These are phyloP conservation scores for Oreochromis grahami DNA, from an alignment of 2,797 vertebrate genomes.

Conservation along the genomic window DNA sequence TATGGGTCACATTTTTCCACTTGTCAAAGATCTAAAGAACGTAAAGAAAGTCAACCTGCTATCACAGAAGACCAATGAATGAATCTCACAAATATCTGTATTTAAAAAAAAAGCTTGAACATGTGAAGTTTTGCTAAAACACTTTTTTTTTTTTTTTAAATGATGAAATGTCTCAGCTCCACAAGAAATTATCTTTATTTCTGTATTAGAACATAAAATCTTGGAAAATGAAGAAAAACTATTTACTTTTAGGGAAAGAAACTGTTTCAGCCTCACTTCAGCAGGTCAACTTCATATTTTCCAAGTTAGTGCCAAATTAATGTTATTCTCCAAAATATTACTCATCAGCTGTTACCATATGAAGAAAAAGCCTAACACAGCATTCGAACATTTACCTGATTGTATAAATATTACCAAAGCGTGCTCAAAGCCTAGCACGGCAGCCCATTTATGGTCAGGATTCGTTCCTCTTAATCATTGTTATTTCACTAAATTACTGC, in stretches of 20 bases:
- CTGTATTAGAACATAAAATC: neutral
- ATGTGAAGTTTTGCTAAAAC: neutral
- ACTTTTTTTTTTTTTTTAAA: neutral
- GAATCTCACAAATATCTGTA: neutral
- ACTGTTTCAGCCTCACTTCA: neutral
- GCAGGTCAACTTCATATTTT: neutral
- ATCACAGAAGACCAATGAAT: neutral
- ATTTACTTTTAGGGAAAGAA: neutral
- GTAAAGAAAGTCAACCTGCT: neutral
- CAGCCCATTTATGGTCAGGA: neutral
- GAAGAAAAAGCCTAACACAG: neutral
- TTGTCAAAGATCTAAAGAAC: neutral
- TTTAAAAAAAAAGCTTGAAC: neutral
- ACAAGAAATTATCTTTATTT: neutral
- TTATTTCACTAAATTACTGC: slow-evolving; percentile 53
- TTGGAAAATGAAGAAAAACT: neutral
- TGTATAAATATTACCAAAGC: neutral
- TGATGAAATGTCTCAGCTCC: neutral
- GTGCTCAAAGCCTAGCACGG: neutral
- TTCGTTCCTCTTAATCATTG: slow-evolving; percentile 1
- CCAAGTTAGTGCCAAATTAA: neutral
- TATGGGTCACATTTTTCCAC: neutral
- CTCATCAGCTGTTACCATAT: neutral
- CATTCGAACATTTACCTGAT: neutral
- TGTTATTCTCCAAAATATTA: neutral